These are phyloP conservation scores for Oligia fasciuncula DNA, from an alignment of 2,888 invertebrate genomes.

Conservation along the genomic window DNA sequence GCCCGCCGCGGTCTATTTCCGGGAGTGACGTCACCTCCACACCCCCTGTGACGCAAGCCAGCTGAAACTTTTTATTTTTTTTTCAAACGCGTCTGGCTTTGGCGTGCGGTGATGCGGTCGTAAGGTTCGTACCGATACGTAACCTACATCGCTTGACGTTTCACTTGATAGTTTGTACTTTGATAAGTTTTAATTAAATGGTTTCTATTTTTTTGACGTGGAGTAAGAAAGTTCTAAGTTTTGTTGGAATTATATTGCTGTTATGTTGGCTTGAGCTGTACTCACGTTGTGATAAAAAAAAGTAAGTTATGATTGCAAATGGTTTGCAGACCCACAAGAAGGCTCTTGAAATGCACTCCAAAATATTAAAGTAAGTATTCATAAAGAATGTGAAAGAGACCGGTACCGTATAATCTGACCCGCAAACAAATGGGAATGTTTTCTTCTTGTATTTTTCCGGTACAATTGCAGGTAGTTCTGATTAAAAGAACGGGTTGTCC, in stretches of 20 bases:
- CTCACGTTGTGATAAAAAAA: not conserved
- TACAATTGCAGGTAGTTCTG: constrained; percentile 46
- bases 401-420: constrained; percentile 20
- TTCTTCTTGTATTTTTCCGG: constrained; percentile 26
- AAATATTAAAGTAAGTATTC: constrained; percentile 32
- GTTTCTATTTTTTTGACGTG: constrained; percentile 24
- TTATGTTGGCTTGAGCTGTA: not conserved
- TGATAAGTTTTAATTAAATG: constrained; percentile 53
- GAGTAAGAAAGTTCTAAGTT: not conserved
- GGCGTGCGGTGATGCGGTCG: constrained; percentile 66
- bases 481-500: constrained; percentile 40
- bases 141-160: constrained; percentile 66
- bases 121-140: constrained; percentile 63
- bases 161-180: constrained; percentile 45
- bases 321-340: not conserved
- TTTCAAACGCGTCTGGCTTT: constrained; percentile 70
- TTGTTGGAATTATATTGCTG: not conserved
- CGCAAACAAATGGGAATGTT: constrained; percentile 25
- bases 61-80: constrained; percentile 72
- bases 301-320: not conserved
- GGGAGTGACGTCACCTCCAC: constrained; percentile 77
- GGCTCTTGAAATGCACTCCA: constrained; percentile 3
- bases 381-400: not conserved
- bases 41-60: constrained; percentile 77
- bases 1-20: constrained; percentile 76